A percentile compares a stretch with the other conserved stretches of the same genome.
Conservation (phyloP, 2,888 invertebrate species). For the Chloromyia formosa region DNA sequence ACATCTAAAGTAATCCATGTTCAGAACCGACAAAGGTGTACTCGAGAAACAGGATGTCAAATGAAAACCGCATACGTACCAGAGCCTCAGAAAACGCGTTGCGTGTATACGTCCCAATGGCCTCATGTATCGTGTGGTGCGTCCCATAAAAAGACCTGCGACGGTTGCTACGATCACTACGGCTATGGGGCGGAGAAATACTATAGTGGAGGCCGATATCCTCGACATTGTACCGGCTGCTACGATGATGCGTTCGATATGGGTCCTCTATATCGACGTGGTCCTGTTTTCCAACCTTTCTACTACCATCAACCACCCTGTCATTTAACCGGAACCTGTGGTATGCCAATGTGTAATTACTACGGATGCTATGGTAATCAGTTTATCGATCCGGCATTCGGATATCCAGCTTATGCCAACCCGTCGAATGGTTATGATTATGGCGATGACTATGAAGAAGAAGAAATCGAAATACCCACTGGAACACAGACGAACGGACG, state of each 20-base stretch:
- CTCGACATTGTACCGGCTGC: constrained; percentile 45
- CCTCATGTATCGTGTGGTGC: constrained; percentile 50
- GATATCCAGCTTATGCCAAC: constrained; percentile 3
- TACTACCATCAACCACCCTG: constrained; percentile 49
- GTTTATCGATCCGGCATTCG: constrained; percentile 44
- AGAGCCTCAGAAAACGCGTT: constrained; percentile 47
- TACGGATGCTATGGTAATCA: constrained; percentile 45
- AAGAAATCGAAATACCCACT: constrained; percentile 35
- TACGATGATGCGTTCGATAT: constrained; percentile 50
- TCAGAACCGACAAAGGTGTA: constrained; percentile 42
- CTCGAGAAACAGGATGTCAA: constrained; percentile 30
- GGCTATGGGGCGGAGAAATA: constrained; percentile 45
- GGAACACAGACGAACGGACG: not conserved
- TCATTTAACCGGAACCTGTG: constrained; percentile 47
- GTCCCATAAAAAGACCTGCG: constrained; percentile 42
- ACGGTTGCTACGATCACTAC: constrained; percentile 51
- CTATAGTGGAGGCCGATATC: constrained; percentile 39
- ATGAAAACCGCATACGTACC: constrained; percentile 47
- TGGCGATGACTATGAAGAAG: constrained; percentile 11
- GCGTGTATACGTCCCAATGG: constrained; percentile 48
- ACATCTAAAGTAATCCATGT: constrained; percentile 58
- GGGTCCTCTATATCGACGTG: constrained; percentile 49
- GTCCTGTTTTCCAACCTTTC: constrained; percentile 49
- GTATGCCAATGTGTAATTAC: constrained; percentile 29
- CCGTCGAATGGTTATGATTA: not conserved